phyloP scores from a whole-genome alignment of 2,797 vertebrate species.

The Phalanger gymnotis region DNA sequence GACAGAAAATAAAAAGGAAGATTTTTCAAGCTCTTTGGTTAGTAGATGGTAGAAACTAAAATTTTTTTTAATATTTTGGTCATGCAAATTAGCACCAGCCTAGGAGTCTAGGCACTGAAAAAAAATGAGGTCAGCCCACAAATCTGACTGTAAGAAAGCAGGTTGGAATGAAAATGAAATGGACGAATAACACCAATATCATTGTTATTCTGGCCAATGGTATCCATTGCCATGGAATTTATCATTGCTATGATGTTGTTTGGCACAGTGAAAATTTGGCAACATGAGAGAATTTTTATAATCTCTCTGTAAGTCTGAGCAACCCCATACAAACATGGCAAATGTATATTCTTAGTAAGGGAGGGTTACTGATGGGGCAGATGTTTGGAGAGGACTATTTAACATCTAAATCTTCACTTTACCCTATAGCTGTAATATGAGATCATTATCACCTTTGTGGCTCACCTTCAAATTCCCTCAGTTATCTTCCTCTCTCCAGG shows the following conservation, averaged over 20 bases:
- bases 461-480: conserved; percentile 32
- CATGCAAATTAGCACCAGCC: no score
- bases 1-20: not conserved
- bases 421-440: not conserved
- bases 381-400: conserved; percentile 46
- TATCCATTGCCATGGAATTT: not conserved
- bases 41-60: not conserved
- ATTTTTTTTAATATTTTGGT: not conserved
- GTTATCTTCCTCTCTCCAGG: conserved; percentile 52
- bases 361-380: conserved; percentile 18
- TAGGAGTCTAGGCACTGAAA: not conserved
- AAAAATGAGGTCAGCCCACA: not conserved
- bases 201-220: not conserved
- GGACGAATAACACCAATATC: accelerated
- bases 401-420: conserved; percentile 9
- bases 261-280: not conserved
- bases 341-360: conserved; percentile 33
- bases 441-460: conserved; percentile 12
- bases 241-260: not conserved
- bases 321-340: conserved; percentile 12
- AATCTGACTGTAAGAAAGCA: not conserved
- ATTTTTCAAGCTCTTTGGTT: not conserved
- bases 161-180: not conserved
- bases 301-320: not conserved
- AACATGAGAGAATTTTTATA: conserved; percentile 5